Evolutionary conservation across 1,140 invertebrate species (phyloP).

Genomic region (Solen grandis): DNA sequence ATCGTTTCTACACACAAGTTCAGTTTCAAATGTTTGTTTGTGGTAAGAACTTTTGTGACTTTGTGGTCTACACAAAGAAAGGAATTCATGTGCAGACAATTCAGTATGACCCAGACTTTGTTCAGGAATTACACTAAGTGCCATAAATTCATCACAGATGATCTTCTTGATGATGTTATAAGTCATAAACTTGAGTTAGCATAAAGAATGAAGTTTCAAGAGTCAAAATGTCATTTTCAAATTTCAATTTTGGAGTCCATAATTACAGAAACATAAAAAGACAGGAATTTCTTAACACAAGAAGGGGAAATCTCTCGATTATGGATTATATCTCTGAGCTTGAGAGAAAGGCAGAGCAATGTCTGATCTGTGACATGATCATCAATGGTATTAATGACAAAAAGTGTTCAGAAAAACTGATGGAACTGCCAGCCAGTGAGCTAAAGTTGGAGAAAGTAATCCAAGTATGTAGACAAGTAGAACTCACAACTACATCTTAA

Average conservation of each 20-base stretch:
- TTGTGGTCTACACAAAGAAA: too few relatives aligned
- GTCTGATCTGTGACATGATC: conserved; percentile 56
- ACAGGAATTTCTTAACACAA: conserved; percentile 48
- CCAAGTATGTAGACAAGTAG: conserved; percentile 52
- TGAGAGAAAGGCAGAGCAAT: conserved; percentile 53
- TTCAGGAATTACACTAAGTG: too few relatives aligned
- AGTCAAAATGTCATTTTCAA: too few relatives aligned
- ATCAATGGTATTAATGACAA: conserved; percentile 53
- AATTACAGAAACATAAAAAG: conserved; percentile 52
- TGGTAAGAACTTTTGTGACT: too few relatives aligned
- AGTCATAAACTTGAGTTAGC: too few relatives aligned
- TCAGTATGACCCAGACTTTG: too few relatives aligned
- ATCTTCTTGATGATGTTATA: too few relatives aligned
- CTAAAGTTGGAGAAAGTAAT: conserved; percentile 51
- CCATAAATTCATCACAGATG: too few relatives aligned
- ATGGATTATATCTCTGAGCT: conserved; percentile 55
- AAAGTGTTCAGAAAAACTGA: conserved; percentile 59
- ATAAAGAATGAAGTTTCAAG: too few relatives aligned
- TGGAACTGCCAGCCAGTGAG: conserved; percentile 44
- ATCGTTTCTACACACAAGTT: too few relatives aligned
- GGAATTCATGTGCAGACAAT: too few relatives aligned
- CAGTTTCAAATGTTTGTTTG: too few relatives aligned
- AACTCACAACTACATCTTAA: conserved; percentile 52
- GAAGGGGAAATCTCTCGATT: conserved; percentile 36
- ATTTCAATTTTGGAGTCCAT: conserved; percentile 48